phyloP scores from a whole-genome alignment of 1,140 invertebrate genomes.

The Drosophila ambigua region DNA sequence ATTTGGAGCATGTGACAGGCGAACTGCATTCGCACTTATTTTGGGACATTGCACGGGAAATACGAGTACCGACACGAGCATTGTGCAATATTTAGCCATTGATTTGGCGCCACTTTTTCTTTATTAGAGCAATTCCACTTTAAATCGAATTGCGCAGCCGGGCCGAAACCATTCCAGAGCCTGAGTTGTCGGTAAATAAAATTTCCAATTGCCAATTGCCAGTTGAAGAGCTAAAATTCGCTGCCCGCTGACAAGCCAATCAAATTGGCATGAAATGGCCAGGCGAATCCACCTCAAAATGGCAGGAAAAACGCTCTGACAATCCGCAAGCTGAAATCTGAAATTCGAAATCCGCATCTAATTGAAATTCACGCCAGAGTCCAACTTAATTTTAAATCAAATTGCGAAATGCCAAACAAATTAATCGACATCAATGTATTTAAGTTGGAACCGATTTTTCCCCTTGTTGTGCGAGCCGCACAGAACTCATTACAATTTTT shows the following conservation, averaged over 20 bases:
- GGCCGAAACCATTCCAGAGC: constrained; percentile 31
- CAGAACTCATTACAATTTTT: constrained; percentile 77
- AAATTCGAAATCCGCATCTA: constrained; percentile 44
- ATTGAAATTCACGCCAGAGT: constrained; percentile 72
- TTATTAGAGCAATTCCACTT: constrained; percentile 23
- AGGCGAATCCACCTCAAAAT: not conserved
- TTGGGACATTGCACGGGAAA: constrained; percentile 33
- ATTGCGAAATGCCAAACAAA: constrained; percentile 70
- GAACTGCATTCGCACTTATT: constrained; percentile 38
- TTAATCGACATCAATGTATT: constrained; percentile 69
- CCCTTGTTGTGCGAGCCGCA: not conserved
- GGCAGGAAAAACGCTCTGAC: no score
- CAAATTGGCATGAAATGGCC: constrained; percentile 72
- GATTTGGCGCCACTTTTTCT: constrained; percentile 19
- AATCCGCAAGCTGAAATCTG: constrained; percentile 17
- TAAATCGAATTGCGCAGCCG: constrained; percentile 34
- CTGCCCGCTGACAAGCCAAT: constrained; percentile 62
- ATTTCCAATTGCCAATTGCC: constrained; percentile 37
- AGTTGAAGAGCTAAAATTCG: constrained; percentile 33
- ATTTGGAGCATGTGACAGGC: constrained; percentile 53
- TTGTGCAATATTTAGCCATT: constrained; percentile 47
- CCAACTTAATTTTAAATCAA: constrained; percentile 70
- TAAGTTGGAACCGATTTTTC: constrained; percentile 48
- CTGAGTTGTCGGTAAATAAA: constrained; percentile 42
- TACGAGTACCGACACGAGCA: not conserved